Evolutionary conservation across 2,888 invertebrate species (phyloP), one percentile per base, ranked within the genome.

Genomic region (Calliopum simillimum): DNA sequence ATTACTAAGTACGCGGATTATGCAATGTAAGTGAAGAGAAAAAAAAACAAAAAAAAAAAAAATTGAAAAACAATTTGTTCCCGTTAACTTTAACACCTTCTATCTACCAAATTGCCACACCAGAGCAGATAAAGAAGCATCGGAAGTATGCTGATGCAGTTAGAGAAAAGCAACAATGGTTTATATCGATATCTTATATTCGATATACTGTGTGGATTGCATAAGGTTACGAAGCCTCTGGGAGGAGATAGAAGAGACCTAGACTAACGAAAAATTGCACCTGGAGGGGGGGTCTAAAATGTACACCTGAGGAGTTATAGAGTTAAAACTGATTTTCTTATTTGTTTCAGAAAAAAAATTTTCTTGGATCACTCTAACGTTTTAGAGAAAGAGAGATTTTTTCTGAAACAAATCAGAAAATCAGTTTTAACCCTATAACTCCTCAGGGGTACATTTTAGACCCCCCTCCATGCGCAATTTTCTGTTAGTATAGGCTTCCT

Each of bases 61-160:
- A 70, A 70, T 70, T 65, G 64, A 65, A 64, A 70, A 70, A 59
- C 65, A 65, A 70, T 70, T 70, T 70, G 51, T 23, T 70, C 65
- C 65, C 65, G 59, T 65, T 69, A 70, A 70, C 49, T 70, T 70
- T 65, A 65, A 65, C 70, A 70, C 65, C 70, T 70, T 59, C 65
- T 56, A n/a, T 13, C 25, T 44, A 23, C 46, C 19, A 65, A 73
- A 78, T 76, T 79, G 76, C 74, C 74, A 73, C 73, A 76, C 61
- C 68, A 41, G n/a, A n/a, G 70, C 64, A 43, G 47, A 46, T 25
- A 33, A 12, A 8, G 33, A 23, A 56, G 55, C 55, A 12, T 14
- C 56, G 33, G 56, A 23, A 19, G 61, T 46, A 4, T 12, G 61
- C 59, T 8, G 59, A 13, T n/a, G 13, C 33, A 58, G 13, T 13